A percentile compares a stretch with the other conserved stretches of the same genome.
These are phyloP conservation scores for Tylochromis polylepis DNA, from an alignment of 2,113 vertebrate species.

Conservation along the genomic window DNA sequence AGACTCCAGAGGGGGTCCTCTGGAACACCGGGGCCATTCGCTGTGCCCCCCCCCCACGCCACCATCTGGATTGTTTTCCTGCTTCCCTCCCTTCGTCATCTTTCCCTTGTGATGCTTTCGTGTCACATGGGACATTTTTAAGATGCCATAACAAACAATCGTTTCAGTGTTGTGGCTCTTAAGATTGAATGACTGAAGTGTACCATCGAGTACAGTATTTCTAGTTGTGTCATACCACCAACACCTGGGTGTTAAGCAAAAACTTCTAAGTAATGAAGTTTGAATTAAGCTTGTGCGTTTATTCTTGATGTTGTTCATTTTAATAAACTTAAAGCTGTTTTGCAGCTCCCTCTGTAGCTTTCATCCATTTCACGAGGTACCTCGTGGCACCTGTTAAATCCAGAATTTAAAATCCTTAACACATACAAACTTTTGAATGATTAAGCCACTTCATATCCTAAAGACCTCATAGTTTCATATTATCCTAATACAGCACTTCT, in stretches of 20 bases:
- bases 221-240: neutral
- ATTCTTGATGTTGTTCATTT: neutral
- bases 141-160: neutral
- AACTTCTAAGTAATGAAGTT: neutral
- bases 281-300: neutral
- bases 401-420: rapidly evolving
- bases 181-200: neutral
- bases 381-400: neutral
- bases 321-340: neutral
- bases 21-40: constrained; percentile 7
- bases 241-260: neutral
- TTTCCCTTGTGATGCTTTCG: neutral
- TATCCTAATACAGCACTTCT: too few species aligned
- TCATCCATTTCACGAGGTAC: neutral
- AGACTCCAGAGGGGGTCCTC: constrained; percentile 18
- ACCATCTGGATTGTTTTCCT: constrained; percentile 4
- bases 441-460: neutral
- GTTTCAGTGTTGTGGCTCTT: neutral
- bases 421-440: neutral
- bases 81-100: neutral
- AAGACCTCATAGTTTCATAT: neutral
- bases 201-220: neutral
- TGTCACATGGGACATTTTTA: neutral
- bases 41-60: neutral
- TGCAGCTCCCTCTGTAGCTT: neutral